Base-by-base conservation (phyloP, 2,888 invertebrate species). In the Carcina quercana region DNA sequence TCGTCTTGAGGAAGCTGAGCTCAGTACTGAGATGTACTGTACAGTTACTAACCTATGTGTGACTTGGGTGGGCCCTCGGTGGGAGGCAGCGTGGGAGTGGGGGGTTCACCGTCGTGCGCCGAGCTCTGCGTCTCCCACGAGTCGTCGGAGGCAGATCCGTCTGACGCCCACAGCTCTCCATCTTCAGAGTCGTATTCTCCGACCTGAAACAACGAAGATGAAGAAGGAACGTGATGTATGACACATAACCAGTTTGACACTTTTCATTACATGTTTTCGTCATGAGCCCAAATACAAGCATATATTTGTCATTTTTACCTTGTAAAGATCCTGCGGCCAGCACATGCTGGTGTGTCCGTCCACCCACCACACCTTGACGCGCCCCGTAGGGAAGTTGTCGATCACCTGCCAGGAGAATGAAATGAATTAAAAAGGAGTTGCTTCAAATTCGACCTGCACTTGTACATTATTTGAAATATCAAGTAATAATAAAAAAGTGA, bases 351-450 rank as follows among this genome's bases (percentile, higher is more conserved):
- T 88, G 40, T 89, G 90, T 7, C 92, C 93, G 59, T 94, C 92
- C 1, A 94, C 92, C 97, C 97, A 97, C 88, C 94, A 92, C n/a
- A 97, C 95, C 55, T 92, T 90, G 3, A 97, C 92, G 38, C 91
- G 87, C 1, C 88, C 97, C 78, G 95, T 91, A 3, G 94, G 91
- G 72, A 91, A 94, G 63, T 96, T 93, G 67, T 96, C 95, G 43
- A 95, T 86, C 6, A 91, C 89, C 79, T 90, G 47, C 2, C 15
- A 24, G 15, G 11, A n/a, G n/a, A n/a, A n/a, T n/a, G n/a, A n/a
- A n/a, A n/a, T n/a, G n/a, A n/a, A n/a, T n/a, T n/a, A n/a, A n/a
- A n/a, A n/a, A n/a, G n/a, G n/a, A n/a, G n/a, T n/a, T n/a, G n/a
- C n/a, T n/a, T n/a, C n/a, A n/a, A n/a, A n/a, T n/a, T n/a, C n/a